Percentiles rank a stretch among this genome's conserved stretches.
Evolutionary conservation across 2,797 vertebrate species (phyloP).

Genomic region (Gorsachius magnificus): DNA sequence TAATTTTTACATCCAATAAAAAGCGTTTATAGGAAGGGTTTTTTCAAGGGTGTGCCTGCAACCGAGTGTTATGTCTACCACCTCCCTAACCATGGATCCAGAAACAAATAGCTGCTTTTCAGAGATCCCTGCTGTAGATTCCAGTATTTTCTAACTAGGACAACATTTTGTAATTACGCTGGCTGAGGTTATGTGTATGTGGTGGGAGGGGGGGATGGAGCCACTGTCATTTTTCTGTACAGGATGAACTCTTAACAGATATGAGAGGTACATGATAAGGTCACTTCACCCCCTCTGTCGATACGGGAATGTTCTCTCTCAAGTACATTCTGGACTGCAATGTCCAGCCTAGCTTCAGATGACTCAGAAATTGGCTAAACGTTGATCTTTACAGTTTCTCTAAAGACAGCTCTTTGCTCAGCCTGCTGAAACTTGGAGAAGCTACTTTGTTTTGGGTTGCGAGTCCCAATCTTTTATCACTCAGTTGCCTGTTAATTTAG

Average conservation of each 20-base stretch:
- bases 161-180: accelerated
- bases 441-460: not conserved
- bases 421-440: not conserved
- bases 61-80: not conserved
- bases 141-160: not conserved
- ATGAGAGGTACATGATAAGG: not conserved
- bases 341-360: not conserved
- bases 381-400: not conserved
- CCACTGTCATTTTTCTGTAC: not conserved
- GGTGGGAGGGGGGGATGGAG: not conserved
- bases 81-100: not conserved
- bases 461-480: not conserved
- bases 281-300: slow-evolving; percentile 28
- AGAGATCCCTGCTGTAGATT: not conserved
- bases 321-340: not conserved
- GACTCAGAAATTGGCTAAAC: slow-evolving; percentile 40
- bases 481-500: not conserved
- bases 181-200: not conserved
- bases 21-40: not conserved
- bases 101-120: not conserved
- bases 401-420: not conserved
- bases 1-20: not conserved
- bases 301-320: not conserved
- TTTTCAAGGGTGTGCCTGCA: slow-evolving; percentile 41
- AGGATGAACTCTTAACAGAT: not conserved